Evolutionary conservation across 2,113 vertebrate species (phyloP).

Genomic region (Alouatta palliata): DNA sequence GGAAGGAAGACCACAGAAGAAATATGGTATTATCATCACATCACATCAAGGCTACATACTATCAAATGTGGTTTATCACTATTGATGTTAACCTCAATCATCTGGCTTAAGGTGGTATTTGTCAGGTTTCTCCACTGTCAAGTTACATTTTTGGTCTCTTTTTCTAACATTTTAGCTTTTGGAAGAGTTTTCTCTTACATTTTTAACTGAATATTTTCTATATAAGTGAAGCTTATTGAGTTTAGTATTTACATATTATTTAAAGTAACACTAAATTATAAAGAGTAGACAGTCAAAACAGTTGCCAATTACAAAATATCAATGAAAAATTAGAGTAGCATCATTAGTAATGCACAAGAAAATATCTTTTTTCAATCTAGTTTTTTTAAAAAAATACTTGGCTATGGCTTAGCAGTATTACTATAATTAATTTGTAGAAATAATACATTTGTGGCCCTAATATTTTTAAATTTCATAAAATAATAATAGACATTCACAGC

Average conservation of each 20-base stretch:
- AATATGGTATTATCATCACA: background rate
- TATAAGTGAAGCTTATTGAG: background rate
- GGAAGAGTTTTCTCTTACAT: background rate
- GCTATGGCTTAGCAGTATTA: constrained; percentile 9
- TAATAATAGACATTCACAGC: background rate
- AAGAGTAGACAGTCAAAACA: background rate
- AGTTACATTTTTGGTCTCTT: background rate
- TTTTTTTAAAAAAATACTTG: background rate
- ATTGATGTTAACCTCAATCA: background rate
- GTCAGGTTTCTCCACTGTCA: background rate
- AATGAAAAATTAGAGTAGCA: background rate
- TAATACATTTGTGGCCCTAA: background rate
- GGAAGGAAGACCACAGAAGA: background rate
- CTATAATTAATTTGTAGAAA: constrained; percentile 35
- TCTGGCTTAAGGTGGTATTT: background rate
- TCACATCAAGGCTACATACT: background rate
- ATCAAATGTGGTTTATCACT: background rate
- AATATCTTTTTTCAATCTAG: background rate
- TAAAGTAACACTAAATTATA: constrained; percentile 28
- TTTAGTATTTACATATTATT: background rate
- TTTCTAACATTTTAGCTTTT: background rate
- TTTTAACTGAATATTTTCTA: constrained; percentile 36
- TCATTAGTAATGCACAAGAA: background rate
- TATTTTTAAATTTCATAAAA: constrained; percentile 18
- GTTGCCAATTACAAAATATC: constrained; percentile 10